Base-by-base conservation (phyloP, 1,140 invertebrate species). In the Brachionus asplanchnoidis region DNA sequence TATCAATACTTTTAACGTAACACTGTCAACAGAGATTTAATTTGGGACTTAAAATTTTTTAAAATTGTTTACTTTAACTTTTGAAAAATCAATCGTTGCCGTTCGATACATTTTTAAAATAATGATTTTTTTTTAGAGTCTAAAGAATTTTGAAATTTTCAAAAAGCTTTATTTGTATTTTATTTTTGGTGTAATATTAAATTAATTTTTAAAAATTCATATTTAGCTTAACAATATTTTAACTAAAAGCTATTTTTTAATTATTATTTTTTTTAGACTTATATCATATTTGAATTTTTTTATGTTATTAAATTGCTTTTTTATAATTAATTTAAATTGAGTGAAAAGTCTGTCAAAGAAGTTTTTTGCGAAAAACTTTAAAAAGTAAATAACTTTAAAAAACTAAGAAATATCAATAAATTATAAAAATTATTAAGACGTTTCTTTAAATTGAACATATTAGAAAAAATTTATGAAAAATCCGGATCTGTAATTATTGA, bases 1-100 rank as follows among this genome's bases (percentile, higher is more conserved):
- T 91, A 87, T 94, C 91, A 77, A 96, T 91, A 88, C 92, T 92
- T 86, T 95, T 94, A 1, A 95, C 94, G 86, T 93, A 90, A 26
- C 93, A 94, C 87, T 88, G 17, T 17, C 36, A 65, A 60, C 2
- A 36, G 5, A 36, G 3, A 5, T 53, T 50, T 1, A 23, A 12
- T 36, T 36, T 12, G 14, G 28, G 17, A 26, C 26, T 77, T 50
- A 0, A n/a, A 32, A 77, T 2, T 77, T 46, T 46, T 77, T 23
- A 9, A 36, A 26, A 11, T 26, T n/a, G 46, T 26, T 77, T 77
- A 77, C 73, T 14, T 77, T 77, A 77, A 77, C 73, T 50, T 36
- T 50, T 9, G 42, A 50, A 28, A 77, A 77, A 36, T 77, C 42
- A 77, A 77, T 77, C 0, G 40, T 77, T 20, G 32, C 44, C 9